Percentiles rank a stretch among this genome's conserved stretches.
These are phyloP conservation scores for Stegodyphus mimosarum DNA, from an alignment of 1,140 invertebrate genomes.

Conservation along the genomic window DNA sequence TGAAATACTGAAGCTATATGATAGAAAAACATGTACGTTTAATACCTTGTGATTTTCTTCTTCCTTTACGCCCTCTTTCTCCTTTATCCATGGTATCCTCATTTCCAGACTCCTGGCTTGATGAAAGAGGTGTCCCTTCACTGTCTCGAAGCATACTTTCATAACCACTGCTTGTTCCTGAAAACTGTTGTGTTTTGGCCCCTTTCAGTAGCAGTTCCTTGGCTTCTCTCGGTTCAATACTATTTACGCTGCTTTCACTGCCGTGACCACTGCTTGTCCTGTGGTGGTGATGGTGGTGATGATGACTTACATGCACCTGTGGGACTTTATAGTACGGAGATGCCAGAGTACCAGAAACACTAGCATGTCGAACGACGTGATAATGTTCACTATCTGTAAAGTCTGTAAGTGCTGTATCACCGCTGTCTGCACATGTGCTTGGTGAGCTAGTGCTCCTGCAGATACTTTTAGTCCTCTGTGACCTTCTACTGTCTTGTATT, in stretches of 20 bases:
- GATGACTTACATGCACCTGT: slow-evolving; percentile 36
- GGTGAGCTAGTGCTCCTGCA: slow-evolving; percentile 50
- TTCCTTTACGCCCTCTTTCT: slow-evolving; percentile 44
- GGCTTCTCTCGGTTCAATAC: slow-evolving; percentile 40
- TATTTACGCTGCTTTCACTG: slow-evolving; percentile 50
- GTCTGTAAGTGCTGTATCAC: slow-evolving; percentile 47
- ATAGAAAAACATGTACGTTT: too few species aligned
- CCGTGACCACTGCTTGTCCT: slow-evolving; percentile 55
- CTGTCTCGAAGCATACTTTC: slow-evolving; percentile 86
- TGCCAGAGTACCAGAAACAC: slow-evolving; percentile 38
- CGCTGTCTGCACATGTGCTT: slow-evolving; percentile 50
- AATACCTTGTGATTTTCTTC: slow-evolving; percentile 47
- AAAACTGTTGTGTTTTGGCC: slow-evolving; percentile 51
- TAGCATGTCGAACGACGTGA: slow-evolving; percentile 30
- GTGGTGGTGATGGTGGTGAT: slow-evolving; percentile 41
- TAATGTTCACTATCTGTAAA: slow-evolving; percentile 54
- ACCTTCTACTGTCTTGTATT: slow-evolving; percentile 31
- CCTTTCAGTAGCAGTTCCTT: slow-evolving; percentile 49
- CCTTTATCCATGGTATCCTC: slow-evolving; percentile 62
- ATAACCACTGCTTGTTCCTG: slow-evolving; percentile 74
- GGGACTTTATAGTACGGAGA: slow-evolving; percentile 40
- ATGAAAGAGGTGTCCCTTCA: slow-evolving; percentile 72
- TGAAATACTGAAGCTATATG: too few species aligned
- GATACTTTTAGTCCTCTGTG: slow-evolving; percentile 36
- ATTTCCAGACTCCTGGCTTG: slow-evolving; percentile 68